Evolutionary conservation across 2,888 invertebrate species (phyloP).

Genomic region (Lithosia quadra): DNA sequence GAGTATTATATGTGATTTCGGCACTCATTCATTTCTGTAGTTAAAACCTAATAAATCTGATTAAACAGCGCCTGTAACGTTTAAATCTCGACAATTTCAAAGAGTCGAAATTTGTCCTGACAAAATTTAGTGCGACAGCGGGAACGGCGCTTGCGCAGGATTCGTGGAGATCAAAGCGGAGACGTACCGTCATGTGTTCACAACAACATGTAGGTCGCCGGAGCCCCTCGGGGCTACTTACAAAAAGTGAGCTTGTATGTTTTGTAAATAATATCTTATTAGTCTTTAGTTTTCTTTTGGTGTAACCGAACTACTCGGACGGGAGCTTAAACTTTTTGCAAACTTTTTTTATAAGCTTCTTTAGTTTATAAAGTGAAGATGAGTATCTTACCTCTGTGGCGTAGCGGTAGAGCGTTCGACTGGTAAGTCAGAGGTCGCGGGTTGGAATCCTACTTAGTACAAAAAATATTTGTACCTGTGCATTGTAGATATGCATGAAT

Average conservation of each 20-base stretch:
- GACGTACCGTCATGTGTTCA: slow-evolving; percentile 65
- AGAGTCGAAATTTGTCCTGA: slow-evolving; percentile 83
- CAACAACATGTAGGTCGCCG: slow-evolving; percentile 75
- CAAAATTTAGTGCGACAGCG: slow-evolving; percentile 78
- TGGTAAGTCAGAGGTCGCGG: too few relatives aligned
- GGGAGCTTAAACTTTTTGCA: slow-evolving; percentile 46
- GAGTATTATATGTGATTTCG: slow-evolving; percentile 50
- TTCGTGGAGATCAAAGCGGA: slow-evolving; percentile 67
- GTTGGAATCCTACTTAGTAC: too few relatives aligned
- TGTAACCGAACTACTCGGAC: slow-evolving; percentile 32
- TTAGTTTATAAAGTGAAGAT: background rate
- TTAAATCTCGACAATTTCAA: slow-evolving; percentile 76
- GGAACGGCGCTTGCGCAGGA: slow-evolving; percentile 56
- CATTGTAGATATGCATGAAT: too few relatives aligned
- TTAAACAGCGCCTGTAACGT: slow-evolving; percentile 67
- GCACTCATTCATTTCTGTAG: slow-evolving; percentile 60
- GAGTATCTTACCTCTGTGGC: background rate
- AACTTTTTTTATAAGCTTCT: slow-evolving; percentile 31
- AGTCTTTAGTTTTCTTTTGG: slow-evolving; percentile 53
- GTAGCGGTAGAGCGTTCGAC: too few relatives aligned
- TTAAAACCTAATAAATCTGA: slow-evolving; percentile 76
- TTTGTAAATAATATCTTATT: slow-evolving; percentile 83
- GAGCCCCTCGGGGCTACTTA: slow-evolving; percentile 72
- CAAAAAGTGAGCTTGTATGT: slow-evolving; percentile 75
- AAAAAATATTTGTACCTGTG: too few relatives aligned